Percentiles rank a stretch among this genome's conserved stretches.
Conservation (phyloP, 1,140 invertebrate species). For the Macrotrachela quadricornifera region DNA sequence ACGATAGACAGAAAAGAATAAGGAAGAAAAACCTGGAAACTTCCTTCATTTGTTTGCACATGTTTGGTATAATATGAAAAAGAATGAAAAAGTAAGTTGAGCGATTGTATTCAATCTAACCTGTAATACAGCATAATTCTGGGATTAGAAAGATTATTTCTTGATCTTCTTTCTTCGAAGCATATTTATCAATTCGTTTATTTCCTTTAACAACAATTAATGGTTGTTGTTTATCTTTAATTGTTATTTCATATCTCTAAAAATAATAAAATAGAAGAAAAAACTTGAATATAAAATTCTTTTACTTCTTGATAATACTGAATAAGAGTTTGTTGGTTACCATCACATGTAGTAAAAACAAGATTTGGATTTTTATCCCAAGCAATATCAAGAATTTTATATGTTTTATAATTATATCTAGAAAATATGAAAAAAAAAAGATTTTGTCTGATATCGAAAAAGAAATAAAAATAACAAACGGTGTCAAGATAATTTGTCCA, state of each 20-base stretch:
- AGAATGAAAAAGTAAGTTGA: too few species aligned
- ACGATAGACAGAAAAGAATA: too few species aligned
- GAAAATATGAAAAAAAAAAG: too few species aligned
- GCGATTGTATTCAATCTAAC: background rate
- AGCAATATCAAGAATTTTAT: constrained; percentile 63
- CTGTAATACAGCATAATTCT: constrained; percentile 5
- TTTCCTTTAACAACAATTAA: constrained; percentile 23
- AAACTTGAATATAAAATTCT: too few species aligned
- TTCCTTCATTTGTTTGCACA: too few species aligned
- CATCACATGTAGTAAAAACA: constrained; percentile 36
- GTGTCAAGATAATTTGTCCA: constrained; percentile 65
- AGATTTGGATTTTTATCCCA: constrained; percentile 44
- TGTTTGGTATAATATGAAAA: too few species aligned
- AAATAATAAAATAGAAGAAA: constrained; percentile 39
- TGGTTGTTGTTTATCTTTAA: constrained; percentile 45
- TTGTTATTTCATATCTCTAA: background rate
- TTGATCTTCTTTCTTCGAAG: constrained; percentile 4
- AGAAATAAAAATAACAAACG: too few species aligned
- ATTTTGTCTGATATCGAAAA: too few species aligned
- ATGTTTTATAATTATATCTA: constrained; percentile 74
- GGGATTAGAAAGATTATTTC: constrained; percentile 3
- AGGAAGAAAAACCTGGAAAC: too few species aligned
- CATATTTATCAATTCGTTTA: background rate
- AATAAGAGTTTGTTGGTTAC: too few species aligned
- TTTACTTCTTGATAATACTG: too few species aligned